Percentiles rank a stretch among this genome's conserved stretches.
phyloP scores from a whole-genome alignment of 2,113 vertebrate genomes.

The Zosterops lateralis region DNA sequence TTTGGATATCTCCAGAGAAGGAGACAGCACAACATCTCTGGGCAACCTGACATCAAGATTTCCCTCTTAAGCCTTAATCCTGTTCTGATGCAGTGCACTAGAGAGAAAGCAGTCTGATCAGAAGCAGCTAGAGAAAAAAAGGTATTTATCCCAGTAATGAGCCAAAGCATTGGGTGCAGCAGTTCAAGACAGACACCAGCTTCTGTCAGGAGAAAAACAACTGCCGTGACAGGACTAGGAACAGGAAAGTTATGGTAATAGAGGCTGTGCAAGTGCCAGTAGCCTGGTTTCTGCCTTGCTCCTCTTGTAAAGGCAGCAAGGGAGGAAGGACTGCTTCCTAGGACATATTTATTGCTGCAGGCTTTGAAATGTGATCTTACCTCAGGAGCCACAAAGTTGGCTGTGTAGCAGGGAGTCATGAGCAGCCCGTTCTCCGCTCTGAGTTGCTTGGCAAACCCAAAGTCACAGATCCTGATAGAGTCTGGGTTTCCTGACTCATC shows the following conservation, averaged over 20 bases:
- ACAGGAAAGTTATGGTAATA: background rate
- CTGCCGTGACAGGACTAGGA: background rate
- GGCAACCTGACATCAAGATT: background rate
- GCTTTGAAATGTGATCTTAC: constrained; percentile 58
- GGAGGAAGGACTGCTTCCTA: background rate
- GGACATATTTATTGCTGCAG: rapidly evolving
- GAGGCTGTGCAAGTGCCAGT: background rate
- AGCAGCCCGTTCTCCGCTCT: constrained; percentile 91
- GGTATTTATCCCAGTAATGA: background rate
- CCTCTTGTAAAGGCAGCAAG: background rate
- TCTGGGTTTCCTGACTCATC: constrained; percentile 90
- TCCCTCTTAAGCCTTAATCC: background rate
- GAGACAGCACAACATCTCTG: background rate
- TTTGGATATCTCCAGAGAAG: background rate
- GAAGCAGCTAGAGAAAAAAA: background rate
- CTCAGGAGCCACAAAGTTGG: constrained; percentile 95
- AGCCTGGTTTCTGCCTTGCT: background rate
- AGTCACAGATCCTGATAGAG: constrained; percentile 91
- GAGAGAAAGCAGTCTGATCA: background rate
- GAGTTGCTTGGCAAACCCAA: constrained; percentile 93
- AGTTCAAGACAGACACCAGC: background rate
- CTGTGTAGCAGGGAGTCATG: constrained; percentile 96
- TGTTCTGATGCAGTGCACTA: background rate
- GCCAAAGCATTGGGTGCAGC: background rate
- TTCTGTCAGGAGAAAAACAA: background rate